Evolutionary conservation across 2,888 invertebrate species (phyloP).

Genomic region (Drosophila leonis): DNA sequence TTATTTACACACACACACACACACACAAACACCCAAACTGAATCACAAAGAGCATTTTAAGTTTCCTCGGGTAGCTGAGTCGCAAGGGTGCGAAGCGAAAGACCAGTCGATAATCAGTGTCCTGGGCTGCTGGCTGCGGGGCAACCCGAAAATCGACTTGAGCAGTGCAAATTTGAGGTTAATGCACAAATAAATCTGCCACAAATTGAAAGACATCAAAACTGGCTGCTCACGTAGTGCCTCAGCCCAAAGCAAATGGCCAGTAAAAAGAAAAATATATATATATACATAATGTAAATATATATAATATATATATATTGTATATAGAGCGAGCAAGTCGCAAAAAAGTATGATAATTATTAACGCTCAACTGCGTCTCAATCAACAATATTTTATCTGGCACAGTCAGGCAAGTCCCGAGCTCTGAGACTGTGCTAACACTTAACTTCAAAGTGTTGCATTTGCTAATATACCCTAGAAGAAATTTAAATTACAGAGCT

Average conservation of each 20-base stretch:
- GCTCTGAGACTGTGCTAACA: constrained; percentile 8
- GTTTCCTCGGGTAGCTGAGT: constrained; percentile 12
- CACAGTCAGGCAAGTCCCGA: constrained; percentile 45
- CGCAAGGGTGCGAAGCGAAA: neutral
- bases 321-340: constrained; percentile 22
- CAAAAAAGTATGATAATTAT: constrained; percentile 68
- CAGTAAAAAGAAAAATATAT: constrained; percentile 14
- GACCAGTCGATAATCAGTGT: constrained; percentile 67
- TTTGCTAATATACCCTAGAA: constrained; percentile 18
- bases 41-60: constrained; percentile 47
- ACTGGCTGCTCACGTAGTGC: constrained; percentile 56
- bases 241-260: constrained; percentile 1
- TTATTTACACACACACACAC: constrained; percentile 60
- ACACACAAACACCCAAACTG: constrained; percentile 21
- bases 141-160: constrained; percentile 55
- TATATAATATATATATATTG: constrained; percentile 8
- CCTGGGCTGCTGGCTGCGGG: neutral
- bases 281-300: constrained; percentile 3
- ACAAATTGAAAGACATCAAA: constrained; percentile 75
- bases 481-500: neutral
- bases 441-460: constrained; percentile 6
- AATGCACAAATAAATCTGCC: constrained; percentile 77
- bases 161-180: constrained; percentile 75
- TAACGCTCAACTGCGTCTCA: constrained; percentile 77
- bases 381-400: constrained; percentile 77